phyloP scores from a whole-genome alignment of 2,888 invertebrate genomes.

The Cheilosia impressa region DNA sequence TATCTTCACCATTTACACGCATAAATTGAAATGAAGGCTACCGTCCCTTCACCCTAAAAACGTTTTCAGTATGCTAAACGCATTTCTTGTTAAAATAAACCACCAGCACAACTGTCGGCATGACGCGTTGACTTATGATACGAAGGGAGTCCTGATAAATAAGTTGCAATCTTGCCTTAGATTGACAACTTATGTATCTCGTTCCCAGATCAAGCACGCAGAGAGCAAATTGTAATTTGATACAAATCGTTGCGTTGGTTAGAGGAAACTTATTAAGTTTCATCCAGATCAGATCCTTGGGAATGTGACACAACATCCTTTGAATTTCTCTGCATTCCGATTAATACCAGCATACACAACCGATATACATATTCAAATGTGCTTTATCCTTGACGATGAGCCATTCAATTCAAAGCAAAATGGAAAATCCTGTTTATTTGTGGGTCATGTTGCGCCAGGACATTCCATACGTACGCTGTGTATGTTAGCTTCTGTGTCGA shows the following conservation, averaged over 20 bases:
- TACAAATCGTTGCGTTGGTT: constrained; percentile 36
- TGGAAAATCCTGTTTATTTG: constrained; percentile 57
- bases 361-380: constrained; percentile 11
- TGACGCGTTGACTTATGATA: no score
- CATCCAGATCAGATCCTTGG: constrained; percentile 45
- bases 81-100: no score
- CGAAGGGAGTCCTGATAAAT: not conserved
- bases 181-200: constrained; percentile 12
- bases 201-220: not conserved
- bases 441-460: constrained; percentile 64
- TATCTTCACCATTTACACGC: no score
- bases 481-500: constrained; percentile 6
- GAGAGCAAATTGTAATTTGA: not conserved
- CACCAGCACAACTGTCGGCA: no score
- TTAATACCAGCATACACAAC: constrained; percentile 38
- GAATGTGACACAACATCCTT: constrained; percentile 62
- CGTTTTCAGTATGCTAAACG: no score
- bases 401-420: constrained; percentile 42
- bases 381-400: constrained; percentile 43
- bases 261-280: constrained; percentile 57
- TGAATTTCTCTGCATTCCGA: constrained; percentile 52
- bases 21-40: no score
- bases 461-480: constrained; percentile 29
- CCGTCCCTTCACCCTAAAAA: no score
- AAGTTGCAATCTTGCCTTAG: not conserved